Evolutionary conservation across 2,888 invertebrate genomes (phyloP).

Genomic region (Epirrita christyi): DNA sequence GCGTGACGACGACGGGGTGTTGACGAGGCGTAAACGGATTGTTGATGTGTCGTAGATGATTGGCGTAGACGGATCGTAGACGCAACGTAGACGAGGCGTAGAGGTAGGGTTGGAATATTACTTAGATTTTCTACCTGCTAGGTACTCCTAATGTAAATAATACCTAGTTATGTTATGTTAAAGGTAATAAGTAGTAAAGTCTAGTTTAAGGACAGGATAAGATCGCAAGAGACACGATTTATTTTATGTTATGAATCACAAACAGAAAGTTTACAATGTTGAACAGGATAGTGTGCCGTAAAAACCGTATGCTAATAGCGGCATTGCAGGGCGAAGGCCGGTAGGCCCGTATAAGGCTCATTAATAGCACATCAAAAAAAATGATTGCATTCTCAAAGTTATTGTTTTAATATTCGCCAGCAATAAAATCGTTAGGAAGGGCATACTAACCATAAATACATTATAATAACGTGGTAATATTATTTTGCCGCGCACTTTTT

Average conservation of each 20-base stretch:
- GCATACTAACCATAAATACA: too few species aligned
- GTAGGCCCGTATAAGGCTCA: slow-evolving; percentile 37
- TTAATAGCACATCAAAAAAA: slow-evolving; percentile 30
- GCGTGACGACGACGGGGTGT: too few species aligned
- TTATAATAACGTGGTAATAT: too few species aligned
- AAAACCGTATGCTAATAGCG: slow-evolving; percentile 49
- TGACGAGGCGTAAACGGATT: neutral
- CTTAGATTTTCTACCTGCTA: too few species aligned
- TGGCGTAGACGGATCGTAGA: neutral
- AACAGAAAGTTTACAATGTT: slow-evolving; percentile 12
- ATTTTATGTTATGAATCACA: neutral
- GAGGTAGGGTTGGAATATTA: neutral
- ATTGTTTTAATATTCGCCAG: slow-evolving; percentile 15
- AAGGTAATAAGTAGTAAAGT: too few species aligned
- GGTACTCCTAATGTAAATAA: too few species aligned
- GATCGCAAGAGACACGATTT: too few species aligned
- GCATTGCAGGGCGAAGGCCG: slow-evolving; percentile 47
- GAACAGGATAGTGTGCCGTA: slow-evolving; percentile 37
- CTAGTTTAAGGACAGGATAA: too few species aligned
- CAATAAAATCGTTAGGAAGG: neutral
- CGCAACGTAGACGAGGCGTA: neutral
- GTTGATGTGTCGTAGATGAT: neutral
- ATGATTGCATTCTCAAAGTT: slow-evolving; percentile 20
- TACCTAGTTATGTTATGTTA: too few species aligned
- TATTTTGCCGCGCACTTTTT: too few species aligned